These are phyloP conservation scores for Hemiprocne comata DNA, from an alignment of 2,113 vertebrate genomes.

Conservation along the genomic window DNA sequence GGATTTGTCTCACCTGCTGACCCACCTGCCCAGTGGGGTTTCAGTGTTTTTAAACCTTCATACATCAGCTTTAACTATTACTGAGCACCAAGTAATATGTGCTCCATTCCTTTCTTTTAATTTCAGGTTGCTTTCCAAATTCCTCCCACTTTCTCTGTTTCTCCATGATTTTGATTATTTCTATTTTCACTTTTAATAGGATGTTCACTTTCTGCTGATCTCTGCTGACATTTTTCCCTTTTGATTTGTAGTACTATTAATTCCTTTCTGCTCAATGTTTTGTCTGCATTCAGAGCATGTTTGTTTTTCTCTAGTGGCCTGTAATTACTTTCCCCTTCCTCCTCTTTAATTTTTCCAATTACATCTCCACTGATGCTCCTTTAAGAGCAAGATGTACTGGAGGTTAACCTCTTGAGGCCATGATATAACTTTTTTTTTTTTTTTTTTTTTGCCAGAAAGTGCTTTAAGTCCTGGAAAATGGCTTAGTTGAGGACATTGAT, in stretches of 20 bases:
- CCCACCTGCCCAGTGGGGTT: neutral
- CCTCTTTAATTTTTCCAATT: constrained; percentile 34
- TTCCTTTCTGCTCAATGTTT: constrained; percentile 40
- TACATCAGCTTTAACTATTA: neutral
- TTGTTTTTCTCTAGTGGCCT: constrained; percentile 33
- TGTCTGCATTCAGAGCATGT: constrained; percentile 45
- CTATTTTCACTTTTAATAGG: constrained; percentile 14
- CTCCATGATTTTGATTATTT: neutral
- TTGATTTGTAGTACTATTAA: constrained; percentile 40
- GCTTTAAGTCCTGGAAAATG: neutral
- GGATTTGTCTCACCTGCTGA: neutral
- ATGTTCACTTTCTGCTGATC: constrained; percentile 48
- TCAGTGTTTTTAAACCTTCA: neutral
- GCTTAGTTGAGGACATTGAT: neutral
- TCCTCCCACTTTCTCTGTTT: neutral
- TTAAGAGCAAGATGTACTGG: neutral
- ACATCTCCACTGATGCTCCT: neutral
- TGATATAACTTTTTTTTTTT: neutral
- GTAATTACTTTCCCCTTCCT: constrained; percentile 8
- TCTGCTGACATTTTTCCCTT: constrained; percentile 17
- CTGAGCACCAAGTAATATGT: neutral
- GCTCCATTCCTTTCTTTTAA: neutral
- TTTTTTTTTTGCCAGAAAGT: neutral
- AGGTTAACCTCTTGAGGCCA: neutral
- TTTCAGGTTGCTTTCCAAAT: neutral